phyloP scores from a whole-genome alignment of 2,888 invertebrate genomes.

The Himalopsyche kuldschensis region DNA sequence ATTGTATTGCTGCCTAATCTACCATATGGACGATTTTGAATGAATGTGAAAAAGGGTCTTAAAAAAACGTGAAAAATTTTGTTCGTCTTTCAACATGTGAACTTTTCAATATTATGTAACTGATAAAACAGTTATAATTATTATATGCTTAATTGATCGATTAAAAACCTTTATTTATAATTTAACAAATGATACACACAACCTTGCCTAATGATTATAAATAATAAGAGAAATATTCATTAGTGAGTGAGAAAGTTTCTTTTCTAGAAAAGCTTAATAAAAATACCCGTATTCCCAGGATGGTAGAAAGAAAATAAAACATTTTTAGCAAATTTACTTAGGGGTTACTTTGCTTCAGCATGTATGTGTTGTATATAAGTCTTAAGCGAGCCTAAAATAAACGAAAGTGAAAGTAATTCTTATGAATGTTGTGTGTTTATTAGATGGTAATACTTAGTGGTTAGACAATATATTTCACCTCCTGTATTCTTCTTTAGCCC shows the following conservation, averaged over 20 bases:
- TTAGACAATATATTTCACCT: constrained; percentile 7
- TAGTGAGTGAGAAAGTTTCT: constrained; percentile 37
- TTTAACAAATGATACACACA: neutral
- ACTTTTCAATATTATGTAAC: no score
- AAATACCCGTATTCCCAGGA: constrained; percentile 21
- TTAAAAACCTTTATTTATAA: neutral
- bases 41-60: no score
- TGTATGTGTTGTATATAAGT: neutral
- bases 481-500: neutral
- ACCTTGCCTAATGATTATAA: neutral
- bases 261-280: constrained; percentile 28
- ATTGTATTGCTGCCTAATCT: no score
- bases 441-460: constrained; percentile 23
- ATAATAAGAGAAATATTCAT: constrained; percentile 23
- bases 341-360: neutral
- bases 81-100: no score
- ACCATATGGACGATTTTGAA: no score
- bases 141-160: no score
- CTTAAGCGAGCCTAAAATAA: constrained; percentile 20
- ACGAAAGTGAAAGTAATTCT: constrained; percentile 33
- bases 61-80: no score
- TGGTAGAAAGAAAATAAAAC: constrained; percentile 28
- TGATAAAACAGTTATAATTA: no score
- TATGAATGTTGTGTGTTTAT: constrained; percentile 37
- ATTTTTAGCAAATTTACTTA: constrained; percentile 32